Conservation (phyloP, 2,113 vertebrate genomes). For the Oryzias woworae region DNA sequence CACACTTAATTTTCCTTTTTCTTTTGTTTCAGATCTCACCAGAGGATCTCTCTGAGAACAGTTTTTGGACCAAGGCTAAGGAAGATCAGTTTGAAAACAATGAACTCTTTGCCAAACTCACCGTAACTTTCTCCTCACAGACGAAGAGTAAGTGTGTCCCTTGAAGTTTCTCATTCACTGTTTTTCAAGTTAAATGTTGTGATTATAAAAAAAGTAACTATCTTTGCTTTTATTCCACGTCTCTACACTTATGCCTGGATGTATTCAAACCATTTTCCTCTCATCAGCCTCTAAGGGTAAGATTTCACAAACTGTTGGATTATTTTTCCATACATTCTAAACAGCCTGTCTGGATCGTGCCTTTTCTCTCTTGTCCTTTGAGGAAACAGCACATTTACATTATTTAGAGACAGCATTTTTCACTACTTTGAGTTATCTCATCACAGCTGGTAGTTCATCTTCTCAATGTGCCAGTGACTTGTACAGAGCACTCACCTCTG, state of each 20-base stretch:
- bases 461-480: constrained; percentile 32
- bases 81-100: constrained; percentile 85
- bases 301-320: constrained; percentile 33
- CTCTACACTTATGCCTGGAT: neutral
- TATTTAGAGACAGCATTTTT: constrained; percentile 52
- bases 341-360: constrained; percentile 5
- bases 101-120: constrained; percentile 90
- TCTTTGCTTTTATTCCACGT: constrained; percentile 6
- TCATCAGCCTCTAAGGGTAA: constrained; percentile 76
- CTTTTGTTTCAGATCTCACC: constrained; percentile 74
- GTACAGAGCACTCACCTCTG: constrained; percentile 23
- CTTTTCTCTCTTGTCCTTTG: constrained; percentile 19
- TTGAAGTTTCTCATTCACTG: constrained; percentile 13
- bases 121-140: constrained; percentile 85
- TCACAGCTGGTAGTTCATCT: constrained; percentile 47
- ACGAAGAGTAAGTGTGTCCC: constrained; percentile 82
- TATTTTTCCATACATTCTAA: constrained; percentile 25
- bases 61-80: constrained; percentile 87
- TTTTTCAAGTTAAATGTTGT: constrained; percentile 7
- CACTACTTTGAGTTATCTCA: constrained; percentile 56
- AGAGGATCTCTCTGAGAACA: constrained; percentile 84
- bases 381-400: constrained; percentile 55
- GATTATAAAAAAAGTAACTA: constrained; percentile 43
- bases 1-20: constrained; percentile 6
- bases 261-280: constrained; percentile 35